Evolutionary conservation across 2,113 vertebrate species (phyloP).

Genomic region (Anas platyrhynchos): DNA sequence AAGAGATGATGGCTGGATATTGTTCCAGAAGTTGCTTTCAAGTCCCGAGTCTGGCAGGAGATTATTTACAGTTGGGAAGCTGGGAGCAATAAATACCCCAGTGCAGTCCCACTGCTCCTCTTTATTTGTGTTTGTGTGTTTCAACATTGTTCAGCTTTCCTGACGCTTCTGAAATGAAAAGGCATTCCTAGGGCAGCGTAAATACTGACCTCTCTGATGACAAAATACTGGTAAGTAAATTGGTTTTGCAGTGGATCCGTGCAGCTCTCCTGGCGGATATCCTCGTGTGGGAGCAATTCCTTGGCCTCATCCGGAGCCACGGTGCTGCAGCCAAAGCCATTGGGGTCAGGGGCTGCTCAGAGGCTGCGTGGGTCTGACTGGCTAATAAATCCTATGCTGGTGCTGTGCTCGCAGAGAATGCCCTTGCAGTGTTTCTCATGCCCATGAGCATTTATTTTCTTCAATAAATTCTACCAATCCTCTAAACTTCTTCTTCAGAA

Average conservation of each 20-base stretch:
- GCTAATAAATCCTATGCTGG: not conserved
- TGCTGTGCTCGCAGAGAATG: not conserved
- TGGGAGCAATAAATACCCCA: not conserved
- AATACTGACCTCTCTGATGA: not conserved
- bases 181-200: not conserved
- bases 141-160: not conserved
- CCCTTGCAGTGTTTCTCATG: not conserved
- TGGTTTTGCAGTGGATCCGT: not conserved
- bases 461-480: not conserved
- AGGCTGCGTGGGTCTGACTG: too few species aligned
- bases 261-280: rapidly evolving
- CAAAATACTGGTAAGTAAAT: not conserved
- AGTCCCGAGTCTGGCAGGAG: not conserved
- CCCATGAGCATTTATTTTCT: not conserved
- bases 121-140: not conserved
- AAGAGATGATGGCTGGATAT: not conserved
- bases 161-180: not conserved
- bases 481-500: not conserved
- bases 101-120: not conserved
- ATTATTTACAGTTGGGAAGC: not conserved
- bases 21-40: not conserved
- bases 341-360: not conserved
- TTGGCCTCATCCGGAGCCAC: not conserved
- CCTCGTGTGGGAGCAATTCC: not conserved
- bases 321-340: not conserved